These are phyloP conservation scores for Hephaestus fuliginosus DNA, from an alignment of 2,797 vertebrate species.

Conservation along the genomic window DNA sequence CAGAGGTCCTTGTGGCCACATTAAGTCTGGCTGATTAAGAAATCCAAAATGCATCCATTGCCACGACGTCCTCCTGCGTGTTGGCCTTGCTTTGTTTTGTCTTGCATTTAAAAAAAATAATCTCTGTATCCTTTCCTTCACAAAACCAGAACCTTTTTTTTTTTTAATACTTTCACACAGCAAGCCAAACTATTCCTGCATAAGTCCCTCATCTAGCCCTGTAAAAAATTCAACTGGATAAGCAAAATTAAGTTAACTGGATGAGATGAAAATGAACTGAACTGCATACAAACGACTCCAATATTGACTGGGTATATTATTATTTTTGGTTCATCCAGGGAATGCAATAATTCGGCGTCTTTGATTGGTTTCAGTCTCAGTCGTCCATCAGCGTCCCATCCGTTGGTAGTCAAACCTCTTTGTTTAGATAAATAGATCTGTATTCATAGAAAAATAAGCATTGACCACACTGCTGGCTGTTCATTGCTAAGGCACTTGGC, in stretches of 20 bases:
- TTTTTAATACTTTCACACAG: constrained; percentile 48
- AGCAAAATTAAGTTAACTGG: constrained; percentile 75
- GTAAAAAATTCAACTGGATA: constrained; percentile 64
- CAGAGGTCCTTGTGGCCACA: constrained; percentile 68
- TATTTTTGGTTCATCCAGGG: constrained; percentile 83
- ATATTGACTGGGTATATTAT: constrained; percentile 71
- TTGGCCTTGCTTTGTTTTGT: constrained; percentile 36
- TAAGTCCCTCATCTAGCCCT: constrained; percentile 64
- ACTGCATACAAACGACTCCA: constrained; percentile 80
- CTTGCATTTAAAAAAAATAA: constrained; percentile 36
- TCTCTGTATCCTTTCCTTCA: constrained; percentile 33
- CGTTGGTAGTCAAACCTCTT: constrained; percentile 84
- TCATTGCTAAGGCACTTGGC: constrained; percentile 89
- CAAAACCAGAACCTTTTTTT: constrained; percentile 39
- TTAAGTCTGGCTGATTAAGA: constrained; percentile 75
- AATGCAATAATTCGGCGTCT: constrained; percentile 75
- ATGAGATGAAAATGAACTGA: constrained; percentile 78
- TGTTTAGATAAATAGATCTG: constrained; percentile 91
- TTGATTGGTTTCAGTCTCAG: constrained; percentile 76
- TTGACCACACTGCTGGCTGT: constrained; percentile 89
- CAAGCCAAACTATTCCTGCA: constrained; percentile 50
- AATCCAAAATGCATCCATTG: constrained; percentile 73
- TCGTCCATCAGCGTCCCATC: constrained; percentile 74
- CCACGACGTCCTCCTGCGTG: constrained; percentile 59
- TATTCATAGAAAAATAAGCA: constrained; percentile 90